These are phyloP conservation scores for Drosophila robusta DNA, from an alignment of 2,888 invertebrate genomes.

Conservation along the genomic window DNA sequence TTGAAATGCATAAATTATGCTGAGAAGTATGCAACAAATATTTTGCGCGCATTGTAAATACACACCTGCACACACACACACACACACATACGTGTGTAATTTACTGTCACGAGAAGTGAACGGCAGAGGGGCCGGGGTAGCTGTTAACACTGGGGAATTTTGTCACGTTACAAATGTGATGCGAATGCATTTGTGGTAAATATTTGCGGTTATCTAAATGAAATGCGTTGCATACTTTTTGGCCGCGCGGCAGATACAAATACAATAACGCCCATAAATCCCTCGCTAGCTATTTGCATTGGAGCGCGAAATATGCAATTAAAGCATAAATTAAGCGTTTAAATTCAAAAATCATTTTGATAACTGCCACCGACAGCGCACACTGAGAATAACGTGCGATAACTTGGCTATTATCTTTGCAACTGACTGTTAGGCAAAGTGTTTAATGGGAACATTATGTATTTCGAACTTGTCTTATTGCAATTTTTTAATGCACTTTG, in stretches of 20 bases:
- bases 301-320: conserved; percentile 70
- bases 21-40: conserved; percentile 55
- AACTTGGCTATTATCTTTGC: no score
- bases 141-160: conserved; percentile 37
- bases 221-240: conserved; percentile 69
- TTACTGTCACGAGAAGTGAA: conserved; percentile 14
- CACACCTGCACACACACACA: conserved; percentile 13
- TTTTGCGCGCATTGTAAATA: conserved; percentile 33
- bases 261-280: conserved; percentile 38
- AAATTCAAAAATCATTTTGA: conserved; percentile 47
- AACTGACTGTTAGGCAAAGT: not conserved
- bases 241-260: conserved; percentile 19
- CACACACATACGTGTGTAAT: conserved; percentile 26
- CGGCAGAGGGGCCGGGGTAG: not conserved
- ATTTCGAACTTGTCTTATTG: no score
- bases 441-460: not conserved
- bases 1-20: conserved; percentile 65
- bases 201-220: conserved; percentile 80
- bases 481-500: no score
- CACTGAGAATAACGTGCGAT: conserved; percentile 11
- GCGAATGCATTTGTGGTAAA: conserved; percentile 72
- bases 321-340: conserved; percentile 71
- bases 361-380: conserved; percentile 8
- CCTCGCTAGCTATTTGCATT: conserved; percentile 42
- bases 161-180: conserved; percentile 58